Conservation (phyloP, 1,140 invertebrate genomes). For the Bombus confusus region DNA sequence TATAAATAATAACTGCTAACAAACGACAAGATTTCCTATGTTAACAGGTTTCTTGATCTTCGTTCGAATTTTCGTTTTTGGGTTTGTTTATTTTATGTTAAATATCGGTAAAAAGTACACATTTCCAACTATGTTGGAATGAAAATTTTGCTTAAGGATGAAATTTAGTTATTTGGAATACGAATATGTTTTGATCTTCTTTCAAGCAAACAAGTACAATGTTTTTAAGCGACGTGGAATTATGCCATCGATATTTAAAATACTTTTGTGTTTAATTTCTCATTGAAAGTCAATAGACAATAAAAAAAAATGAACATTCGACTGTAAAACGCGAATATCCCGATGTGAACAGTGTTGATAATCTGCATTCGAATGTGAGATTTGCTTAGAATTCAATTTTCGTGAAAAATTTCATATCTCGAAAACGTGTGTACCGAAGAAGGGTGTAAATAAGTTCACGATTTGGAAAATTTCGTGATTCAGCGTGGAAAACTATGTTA, state of each 20-base stretch:
- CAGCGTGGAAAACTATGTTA: background rate
- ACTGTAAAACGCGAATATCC: background rate
- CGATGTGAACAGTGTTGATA: background rate
- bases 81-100: background rate
- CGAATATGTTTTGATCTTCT: background rate
- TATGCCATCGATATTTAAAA: background rate
- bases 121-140: background rate
- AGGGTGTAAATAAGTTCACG: background rate
- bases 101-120: background rate
- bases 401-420: background rate
- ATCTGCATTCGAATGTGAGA: background rate
- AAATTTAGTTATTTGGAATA: background rate
- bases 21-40: too few relatives aligned
- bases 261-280: background rate
- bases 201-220: background rate
- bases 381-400: constrained; percentile 10
- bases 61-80: background rate
- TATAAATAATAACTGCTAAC: too few relatives aligned
- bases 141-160: background rate
- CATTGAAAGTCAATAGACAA: background rate
- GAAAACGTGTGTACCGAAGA: background rate
- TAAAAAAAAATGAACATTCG: background rate
- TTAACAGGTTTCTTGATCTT: too few relatives aligned
- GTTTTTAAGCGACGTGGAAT: background rate
- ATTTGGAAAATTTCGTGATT: background rate